Evolutionary conservation across 2,797 vertebrate genomes (phyloP).

Genomic region (Lepus townsendii): DNA sequence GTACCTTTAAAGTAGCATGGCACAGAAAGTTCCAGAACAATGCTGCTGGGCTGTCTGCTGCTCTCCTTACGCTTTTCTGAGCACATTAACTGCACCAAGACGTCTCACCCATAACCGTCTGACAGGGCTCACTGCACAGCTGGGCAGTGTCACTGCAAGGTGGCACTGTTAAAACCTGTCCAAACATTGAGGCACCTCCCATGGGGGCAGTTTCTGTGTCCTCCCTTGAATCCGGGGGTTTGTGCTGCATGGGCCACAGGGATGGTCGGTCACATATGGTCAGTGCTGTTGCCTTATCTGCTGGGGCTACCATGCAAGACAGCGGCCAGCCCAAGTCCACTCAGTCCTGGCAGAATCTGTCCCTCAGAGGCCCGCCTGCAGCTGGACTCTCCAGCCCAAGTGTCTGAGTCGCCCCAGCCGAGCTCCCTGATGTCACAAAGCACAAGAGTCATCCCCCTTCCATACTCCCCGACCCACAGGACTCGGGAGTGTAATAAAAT

Average conservation of each 20-base stretch:
- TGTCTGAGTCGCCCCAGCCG: background rate
- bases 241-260: background rate
- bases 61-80: background rate
- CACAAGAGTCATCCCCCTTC: background rate
- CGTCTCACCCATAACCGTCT: background rate
- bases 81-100: background rate
- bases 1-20: background rate
- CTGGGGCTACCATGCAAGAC: background rate
- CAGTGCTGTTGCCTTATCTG: accelerated
- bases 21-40: background rate
- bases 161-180: background rate
- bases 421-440: background rate
- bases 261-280: no score
- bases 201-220: background rate
- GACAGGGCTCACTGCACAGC: background rate
- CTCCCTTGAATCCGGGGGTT: background rate
- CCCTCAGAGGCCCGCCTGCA: background rate
- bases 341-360: background rate
- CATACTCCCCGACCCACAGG: background rate
- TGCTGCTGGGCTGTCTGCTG: background rate
- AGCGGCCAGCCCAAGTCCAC: accelerated
- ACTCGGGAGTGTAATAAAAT: background rate
- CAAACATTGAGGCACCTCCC: background rate
- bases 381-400: background rate
- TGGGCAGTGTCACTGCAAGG: background rate